Conservation (phyloP, 2,797 vertebrate species). For the Myotis daubentonii region DNA sequence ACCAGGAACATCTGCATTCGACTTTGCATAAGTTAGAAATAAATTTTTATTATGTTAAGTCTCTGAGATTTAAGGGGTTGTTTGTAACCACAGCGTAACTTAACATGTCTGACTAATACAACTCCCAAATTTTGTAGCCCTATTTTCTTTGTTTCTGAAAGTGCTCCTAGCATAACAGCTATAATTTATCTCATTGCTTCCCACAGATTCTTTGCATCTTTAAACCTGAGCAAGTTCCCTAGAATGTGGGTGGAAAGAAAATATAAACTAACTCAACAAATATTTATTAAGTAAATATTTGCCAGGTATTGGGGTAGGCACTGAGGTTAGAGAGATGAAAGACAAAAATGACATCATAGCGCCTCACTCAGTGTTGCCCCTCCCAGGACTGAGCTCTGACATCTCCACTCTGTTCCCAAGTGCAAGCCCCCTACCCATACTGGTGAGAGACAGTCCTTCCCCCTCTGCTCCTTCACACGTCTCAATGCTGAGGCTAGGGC, state of each 20-base stretch:
- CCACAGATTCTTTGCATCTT: not conserved
- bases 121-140: not conserved
- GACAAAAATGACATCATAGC: not conserved
- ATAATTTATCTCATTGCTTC: not conserved
- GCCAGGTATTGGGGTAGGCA: not conserved
- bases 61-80: not conserved
- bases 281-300: not conserved
- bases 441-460: not conserved
- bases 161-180: not conserved
- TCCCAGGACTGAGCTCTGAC: not conserved
- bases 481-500: not conserved
- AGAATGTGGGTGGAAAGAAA: not conserved
- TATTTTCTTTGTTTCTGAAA: slow-evolving; percentile 24
- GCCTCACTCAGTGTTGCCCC: not conserved
- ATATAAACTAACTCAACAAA: not conserved
- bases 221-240: not conserved
- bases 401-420: not conserved
- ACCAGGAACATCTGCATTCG: not conserved
- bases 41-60: not conserved
- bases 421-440: not conserved
- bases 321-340: not conserved
- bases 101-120: not conserved
- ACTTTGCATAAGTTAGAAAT: not conserved
- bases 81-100: not conserved
- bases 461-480: not conserved